A percentile compares a stretch with the other conserved stretches of the same genome.
phyloP scores from a whole-genome alignment of 2,113 vertebrate genomes.

The Austrofundulus limnaeus region DNA sequence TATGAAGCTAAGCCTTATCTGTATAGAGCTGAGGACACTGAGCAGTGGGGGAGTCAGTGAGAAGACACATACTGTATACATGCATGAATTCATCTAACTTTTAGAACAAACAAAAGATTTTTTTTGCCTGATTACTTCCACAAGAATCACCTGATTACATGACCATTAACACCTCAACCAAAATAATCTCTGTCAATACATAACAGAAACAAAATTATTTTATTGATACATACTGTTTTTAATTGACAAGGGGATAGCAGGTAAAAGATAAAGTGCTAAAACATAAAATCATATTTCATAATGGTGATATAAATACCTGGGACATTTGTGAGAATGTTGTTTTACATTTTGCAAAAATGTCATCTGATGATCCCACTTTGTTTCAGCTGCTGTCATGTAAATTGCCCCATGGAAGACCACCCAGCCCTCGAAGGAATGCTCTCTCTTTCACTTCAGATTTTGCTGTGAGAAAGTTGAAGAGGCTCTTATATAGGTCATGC shows the following conservation, averaged over 20 bases:
- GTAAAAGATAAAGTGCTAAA: no score
- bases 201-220: neutral
- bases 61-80: slow-evolving; percentile 36
- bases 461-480: slow-evolving; percentile 44
- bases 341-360: neutral
- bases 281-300: neutral
- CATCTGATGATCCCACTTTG: neutral
- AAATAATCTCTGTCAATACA: neutral
- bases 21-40: slow-evolving; percentile 45
- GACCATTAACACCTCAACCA: neutral
- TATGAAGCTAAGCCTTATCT: slow-evolving; percentile 33
- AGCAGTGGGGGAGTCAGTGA: slow-evolving; percentile 60
- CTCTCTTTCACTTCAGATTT: slow-evolving; percentile 47
- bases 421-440: neutral
- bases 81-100: neutral
- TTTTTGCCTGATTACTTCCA: neutral
- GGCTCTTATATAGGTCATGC: slow-evolving; percentile 63
- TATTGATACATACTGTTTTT: no score
- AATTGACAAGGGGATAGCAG: no score
- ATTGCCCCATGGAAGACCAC: neutral
- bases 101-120: neutral
- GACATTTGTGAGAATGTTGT: neutral
- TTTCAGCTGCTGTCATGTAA: neutral
- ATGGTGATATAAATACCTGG: neutral
- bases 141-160: neutral